These are phyloP conservation scores for Diprion similis DNA, from an alignment of 1,140 invertebrate species.

Conservation along the genomic window DNA sequence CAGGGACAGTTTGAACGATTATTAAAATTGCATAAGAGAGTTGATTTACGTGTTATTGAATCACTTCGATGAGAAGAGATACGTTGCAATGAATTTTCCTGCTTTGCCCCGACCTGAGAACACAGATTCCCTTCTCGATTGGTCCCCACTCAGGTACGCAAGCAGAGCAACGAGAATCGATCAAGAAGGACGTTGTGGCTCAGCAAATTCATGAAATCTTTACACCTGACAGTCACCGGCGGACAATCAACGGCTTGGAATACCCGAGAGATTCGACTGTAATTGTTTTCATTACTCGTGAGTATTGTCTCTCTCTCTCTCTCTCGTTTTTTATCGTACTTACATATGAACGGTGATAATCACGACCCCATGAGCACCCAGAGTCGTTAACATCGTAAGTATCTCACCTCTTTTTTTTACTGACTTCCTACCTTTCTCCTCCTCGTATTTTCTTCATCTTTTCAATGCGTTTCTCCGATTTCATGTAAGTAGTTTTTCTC, in stretches of 20 bases:
- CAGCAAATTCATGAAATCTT: slow-evolving; percentile 33
- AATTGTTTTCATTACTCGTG: neutral
- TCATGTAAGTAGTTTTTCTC: neutral
- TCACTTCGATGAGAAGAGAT: too few relatives aligned
- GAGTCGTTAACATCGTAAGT: neutral
- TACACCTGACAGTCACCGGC: slow-evolving; percentile 29
- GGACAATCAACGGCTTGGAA: slow-evolving; percentile 17
- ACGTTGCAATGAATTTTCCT: too few relatives aligned
- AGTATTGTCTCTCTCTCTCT: neutral
- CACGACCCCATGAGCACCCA: neutral
- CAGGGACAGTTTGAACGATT: too few relatives aligned
- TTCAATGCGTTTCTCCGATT: neutral
- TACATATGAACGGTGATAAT: neutral
- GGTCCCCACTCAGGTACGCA: too few relatives aligned
- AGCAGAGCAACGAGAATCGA: neutral
- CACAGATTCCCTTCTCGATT: too few relatives aligned
- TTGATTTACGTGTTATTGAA: too few relatives aligned
- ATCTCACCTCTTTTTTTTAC: neutral
- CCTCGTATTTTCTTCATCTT: neutral
- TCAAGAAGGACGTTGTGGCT: slow-evolving; percentile 30
- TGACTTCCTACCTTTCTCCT: neutral
- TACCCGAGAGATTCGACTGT: neutral
- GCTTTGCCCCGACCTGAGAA: too few relatives aligned
- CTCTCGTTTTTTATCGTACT: too few relatives aligned
- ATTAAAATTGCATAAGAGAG: too few relatives aligned